A percentile compares a stretch with the other conserved stretches of the same genome.
Evolutionary conservation across 2,888 invertebrate species (phyloP).

Genomic region (Rhagium mordax): DNA sequence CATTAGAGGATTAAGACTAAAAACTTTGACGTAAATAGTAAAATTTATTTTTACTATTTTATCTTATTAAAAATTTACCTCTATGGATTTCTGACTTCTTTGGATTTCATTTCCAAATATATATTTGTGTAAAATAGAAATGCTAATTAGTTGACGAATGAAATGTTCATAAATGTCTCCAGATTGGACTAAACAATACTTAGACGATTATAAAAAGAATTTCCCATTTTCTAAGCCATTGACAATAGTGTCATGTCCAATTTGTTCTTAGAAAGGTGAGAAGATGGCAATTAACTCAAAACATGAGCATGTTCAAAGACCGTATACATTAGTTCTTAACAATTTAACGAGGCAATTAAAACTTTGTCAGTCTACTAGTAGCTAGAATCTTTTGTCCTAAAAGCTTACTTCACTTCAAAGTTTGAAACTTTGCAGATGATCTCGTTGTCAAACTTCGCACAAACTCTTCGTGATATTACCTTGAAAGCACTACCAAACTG

Average conservation of each 20-base stretch:
- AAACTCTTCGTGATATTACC: slow-evolving; percentile 18
- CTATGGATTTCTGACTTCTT: too few species aligned
- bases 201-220: too few species aligned
- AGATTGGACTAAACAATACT: too few species aligned
- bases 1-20: too few species aligned
- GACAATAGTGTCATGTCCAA: background rate
- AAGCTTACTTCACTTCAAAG: slow-evolving; percentile 25
- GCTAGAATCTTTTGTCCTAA: slow-evolving; percentile 38
- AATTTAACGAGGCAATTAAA: slow-evolving; percentile 45
- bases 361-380: slow-evolving; percentile 40
- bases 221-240: background rate
- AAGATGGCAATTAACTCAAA: slow-evolving; percentile 36
- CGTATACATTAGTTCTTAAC: slow-evolving; percentile 11
- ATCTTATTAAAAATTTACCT: too few species aligned
- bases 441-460: slow-evolving; percentile 22
- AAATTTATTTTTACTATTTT: too few species aligned
- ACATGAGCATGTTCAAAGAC: slow-evolving; percentile 39
- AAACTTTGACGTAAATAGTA: too few species aligned
- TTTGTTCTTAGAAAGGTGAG: slow-evolving; percentile 24
- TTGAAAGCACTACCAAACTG: background rate
- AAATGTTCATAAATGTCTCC: too few species aligned
- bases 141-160: too few species aligned
- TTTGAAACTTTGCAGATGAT: slow-evolving; percentile 22
- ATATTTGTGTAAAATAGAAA: too few species aligned
- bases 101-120: too few species aligned